Conservation (phyloP, 2,113 vertebrate genomes). For the Ictalurus furcatus region DNA sequence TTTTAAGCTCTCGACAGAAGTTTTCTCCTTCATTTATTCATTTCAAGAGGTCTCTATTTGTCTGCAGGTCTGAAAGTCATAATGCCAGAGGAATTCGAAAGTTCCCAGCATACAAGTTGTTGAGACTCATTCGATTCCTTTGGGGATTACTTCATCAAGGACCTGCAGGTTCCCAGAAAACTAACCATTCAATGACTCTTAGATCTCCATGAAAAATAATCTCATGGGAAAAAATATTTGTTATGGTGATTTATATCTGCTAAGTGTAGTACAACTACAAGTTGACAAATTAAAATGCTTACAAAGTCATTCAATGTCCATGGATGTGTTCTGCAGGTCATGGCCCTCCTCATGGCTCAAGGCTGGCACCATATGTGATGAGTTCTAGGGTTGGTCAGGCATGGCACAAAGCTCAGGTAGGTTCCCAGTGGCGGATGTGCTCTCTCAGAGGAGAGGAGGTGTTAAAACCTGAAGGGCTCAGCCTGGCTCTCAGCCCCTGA, state of each 20-base stretch:
- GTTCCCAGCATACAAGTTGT: conserved; percentile 68
- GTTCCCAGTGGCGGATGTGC: conserved; percentile 69
- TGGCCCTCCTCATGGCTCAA: conserved; percentile 60
- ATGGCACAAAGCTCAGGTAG: conserved; percentile 73
- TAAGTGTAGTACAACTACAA: neutral
- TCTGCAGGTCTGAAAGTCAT: conserved; percentile 72
- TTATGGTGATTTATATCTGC: neutral
- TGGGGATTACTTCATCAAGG: conserved; percentile 67
- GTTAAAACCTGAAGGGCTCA: conserved; percentile 79
- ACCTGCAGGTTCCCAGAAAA: conserved; percentile 63
- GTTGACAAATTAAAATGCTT: conserved; percentile 19
- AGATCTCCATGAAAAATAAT: neutral
- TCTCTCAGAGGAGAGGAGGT: conserved; percentile 73
- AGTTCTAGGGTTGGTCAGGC: conserved; percentile 64
- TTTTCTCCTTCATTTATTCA: conserved; percentile 57
- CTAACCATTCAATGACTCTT: conserved; percentile 38
- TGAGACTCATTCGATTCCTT: conserved; percentile 69
- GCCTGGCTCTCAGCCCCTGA: conserved; percentile 60
- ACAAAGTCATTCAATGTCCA: conserved; percentile 35
- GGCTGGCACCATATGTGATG: conserved; percentile 71
- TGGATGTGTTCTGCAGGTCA: conserved; percentile 67
- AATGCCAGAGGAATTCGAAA: conserved; percentile 71
- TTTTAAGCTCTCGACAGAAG: conserved; percentile 54
- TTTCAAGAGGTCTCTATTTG: conserved; percentile 67
- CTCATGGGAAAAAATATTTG: neutral